A percentile compares a stretch with the other conserved stretches of the same genome.
Evolutionary conservation across 2,113 vertebrate species (phyloP).

Genomic region (Trachemys scripta): DNA sequence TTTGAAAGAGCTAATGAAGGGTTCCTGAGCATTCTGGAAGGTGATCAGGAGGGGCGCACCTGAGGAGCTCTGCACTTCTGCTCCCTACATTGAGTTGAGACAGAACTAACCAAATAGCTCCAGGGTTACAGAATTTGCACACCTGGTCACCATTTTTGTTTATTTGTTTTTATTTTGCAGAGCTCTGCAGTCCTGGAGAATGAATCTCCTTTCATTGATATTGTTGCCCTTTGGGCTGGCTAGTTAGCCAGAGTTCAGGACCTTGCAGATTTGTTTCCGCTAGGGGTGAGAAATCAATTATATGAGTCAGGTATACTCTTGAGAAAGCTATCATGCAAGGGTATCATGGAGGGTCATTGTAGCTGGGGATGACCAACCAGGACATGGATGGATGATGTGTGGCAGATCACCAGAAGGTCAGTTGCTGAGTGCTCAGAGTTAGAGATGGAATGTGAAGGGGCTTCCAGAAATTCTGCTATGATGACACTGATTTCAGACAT

Average conservation of each 20-base stretch:
- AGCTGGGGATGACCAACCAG: background rate
- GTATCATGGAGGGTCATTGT: background rate
- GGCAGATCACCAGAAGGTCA: background rate
- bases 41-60: no score
- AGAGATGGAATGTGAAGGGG: background rate
- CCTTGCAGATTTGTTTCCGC: background rate
- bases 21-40: no score
- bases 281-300: background rate
- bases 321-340: background rate
- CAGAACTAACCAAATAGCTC: background rate
- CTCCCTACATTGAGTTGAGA: no score
- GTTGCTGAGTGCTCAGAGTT: background rate
- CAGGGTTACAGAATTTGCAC: background rate
- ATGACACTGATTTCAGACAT: background rate
- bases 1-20: no score
- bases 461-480: background rate
- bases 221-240: background rate
- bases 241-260: background rate
- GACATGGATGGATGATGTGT: background rate
- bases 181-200: background rate
- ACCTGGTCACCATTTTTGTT: background rate
- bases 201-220: background rate
- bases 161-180: background rate
- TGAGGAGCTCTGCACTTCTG: no score
- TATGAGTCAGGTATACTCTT: background rate